These are phyloP conservation scores for Cheilosia scutellata DNA, from an alignment of 2,888 invertebrate species.

Conservation along the genomic window DNA sequence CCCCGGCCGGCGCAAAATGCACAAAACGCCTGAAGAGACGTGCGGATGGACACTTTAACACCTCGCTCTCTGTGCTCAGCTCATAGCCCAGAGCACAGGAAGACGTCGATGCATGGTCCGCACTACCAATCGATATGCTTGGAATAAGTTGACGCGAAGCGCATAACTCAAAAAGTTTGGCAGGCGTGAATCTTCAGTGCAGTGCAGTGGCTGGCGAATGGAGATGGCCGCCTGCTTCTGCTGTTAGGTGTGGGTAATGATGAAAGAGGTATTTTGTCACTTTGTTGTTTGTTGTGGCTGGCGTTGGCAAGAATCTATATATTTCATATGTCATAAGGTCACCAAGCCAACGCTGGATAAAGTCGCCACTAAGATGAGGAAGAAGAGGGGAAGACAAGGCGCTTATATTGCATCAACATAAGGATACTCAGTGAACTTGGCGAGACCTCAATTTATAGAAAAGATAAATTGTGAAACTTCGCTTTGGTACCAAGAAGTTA, in stretches of 20 bases:
- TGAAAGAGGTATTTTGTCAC: slow-evolving; percentile 75
- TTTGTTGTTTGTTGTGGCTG: slow-evolving; percentile 68
- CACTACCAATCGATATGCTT: slow-evolving; percentile 65
- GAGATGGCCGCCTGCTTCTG: slow-evolving; percentile 41
- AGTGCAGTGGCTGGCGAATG: slow-evolving; percentile 47
- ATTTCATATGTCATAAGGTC: slow-evolving; percentile 72
- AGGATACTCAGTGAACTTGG: slow-evolving; percentile 69
- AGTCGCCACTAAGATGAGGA: slow-evolving; percentile 57
- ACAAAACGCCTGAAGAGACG: slow-evolving; percentile 60
- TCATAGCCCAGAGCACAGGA: slow-evolving; percentile 53
- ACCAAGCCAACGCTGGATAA: slow-evolving; percentile 61
- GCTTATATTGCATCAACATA: slow-evolving; percentile 55
- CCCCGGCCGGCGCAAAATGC: slow-evolving; percentile 47
- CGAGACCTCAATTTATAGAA: slow-evolving; percentile 76
- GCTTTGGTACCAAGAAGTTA: slow-evolving; percentile 46
- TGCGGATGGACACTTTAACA: slow-evolving; percentile 70
- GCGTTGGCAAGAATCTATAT: slow-evolving; percentile 63
- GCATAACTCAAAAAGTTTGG: slow-evolving; percentile 72
- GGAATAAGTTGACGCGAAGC: slow-evolving; percentile 65
- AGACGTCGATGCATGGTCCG: slow-evolving; percentile 46
- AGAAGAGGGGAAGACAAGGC: not conserved
- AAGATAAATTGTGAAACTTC: slow-evolving; percentile 75
- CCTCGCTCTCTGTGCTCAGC: slow-evolving; percentile 39
- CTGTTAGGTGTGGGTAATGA: slow-evolving; percentile 70
- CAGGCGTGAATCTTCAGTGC: slow-evolving; percentile 65